These are phyloP conservation scores for Pristis pectinata DNA, from an alignment of 2,797 vertebrate species.

Conservation along the genomic window DNA sequence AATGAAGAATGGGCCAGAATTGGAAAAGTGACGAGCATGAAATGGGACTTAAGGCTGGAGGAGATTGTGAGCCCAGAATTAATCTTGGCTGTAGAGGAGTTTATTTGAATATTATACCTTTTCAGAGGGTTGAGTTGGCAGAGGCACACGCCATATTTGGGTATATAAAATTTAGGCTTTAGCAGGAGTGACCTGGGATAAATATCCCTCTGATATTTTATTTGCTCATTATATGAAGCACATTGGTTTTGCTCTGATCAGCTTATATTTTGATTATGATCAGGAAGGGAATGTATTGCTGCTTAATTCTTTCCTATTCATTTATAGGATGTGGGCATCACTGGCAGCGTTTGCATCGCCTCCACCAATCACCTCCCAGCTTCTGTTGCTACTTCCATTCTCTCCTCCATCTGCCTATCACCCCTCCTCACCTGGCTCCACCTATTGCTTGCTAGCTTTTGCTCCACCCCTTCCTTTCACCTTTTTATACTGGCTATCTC, in stretches of 20 bases:
- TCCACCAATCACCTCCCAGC: too few relatives aligned
- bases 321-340: too few relatives aligned
- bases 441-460: too few relatives aligned
- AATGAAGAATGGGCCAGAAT: not conserved
- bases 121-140: not conserved
- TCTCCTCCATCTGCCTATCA: too few relatives aligned
- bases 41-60: not conserved
- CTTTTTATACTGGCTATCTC: too few relatives aligned
- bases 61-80: not conserved
- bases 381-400: too few relatives aligned
- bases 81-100: not conserved
- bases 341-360: too few relatives aligned
- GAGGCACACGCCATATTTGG: not conserved
- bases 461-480: too few relatives aligned
- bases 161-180: not conserved
- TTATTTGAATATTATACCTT: not conserved
- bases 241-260: not conserved
- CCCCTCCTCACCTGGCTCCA: too few relatives aligned
- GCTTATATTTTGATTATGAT: constrained; percentile 1
- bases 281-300: not conserved
- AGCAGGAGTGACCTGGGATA: not conserved
- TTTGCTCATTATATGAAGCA: not conserved
- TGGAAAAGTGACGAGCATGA: not conserved
- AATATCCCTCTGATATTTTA: not conserved
- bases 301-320: too few relatives aligned